Conservation (phyloP, 2,888 invertebrate genomes). For the Lissonota sp. region DNA sequence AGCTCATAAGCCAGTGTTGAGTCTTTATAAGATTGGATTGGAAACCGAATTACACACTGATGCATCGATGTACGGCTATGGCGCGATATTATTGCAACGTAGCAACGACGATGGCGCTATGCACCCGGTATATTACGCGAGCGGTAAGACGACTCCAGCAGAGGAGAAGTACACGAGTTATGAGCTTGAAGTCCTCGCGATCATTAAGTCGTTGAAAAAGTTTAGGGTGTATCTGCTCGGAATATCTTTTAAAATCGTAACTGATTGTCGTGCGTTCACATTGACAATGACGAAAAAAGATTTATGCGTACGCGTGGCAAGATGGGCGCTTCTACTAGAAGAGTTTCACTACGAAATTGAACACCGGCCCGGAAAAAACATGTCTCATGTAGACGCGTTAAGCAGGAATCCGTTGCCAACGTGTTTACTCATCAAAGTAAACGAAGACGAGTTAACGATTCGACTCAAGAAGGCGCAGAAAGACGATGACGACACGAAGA, state of each 20-base stretch:
- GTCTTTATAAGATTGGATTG: slow-evolving; percentile 48
- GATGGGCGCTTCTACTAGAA: slow-evolving; percentile 49
- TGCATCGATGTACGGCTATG: slow-evolving; percentile 53
- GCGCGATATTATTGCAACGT: slow-evolving; percentile 67
- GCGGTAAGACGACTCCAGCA: slow-evolving; percentile 57
- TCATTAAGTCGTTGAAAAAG: slow-evolving; percentile 58
- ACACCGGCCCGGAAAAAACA: slow-evolving; percentile 61
- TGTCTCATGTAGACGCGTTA: slow-evolving; percentile 66
- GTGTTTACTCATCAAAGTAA: slow-evolving; percentile 18
- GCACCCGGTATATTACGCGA: slow-evolving; percentile 45
- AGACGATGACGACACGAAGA: slow-evolving; percentile 24
- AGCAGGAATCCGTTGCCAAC: slow-evolving; percentile 60
- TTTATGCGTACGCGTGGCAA: slow-evolving; percentile 16
- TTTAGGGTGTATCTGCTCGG: slow-evolving; percentile 63
- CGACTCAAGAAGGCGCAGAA: slow-evolving; percentile 29
- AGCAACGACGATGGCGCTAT: slow-evolving; percentile 50
- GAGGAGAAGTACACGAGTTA: slow-evolving; percentile 35
- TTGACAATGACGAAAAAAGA: slow-evolving; percentile 62
- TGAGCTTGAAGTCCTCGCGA: slow-evolving; percentile 62
- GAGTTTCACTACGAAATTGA: slow-evolving; percentile 64
- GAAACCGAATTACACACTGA: slow-evolving; percentile 60
- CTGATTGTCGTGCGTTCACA: slow-evolving; percentile 2
- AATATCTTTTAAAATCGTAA: background rate
- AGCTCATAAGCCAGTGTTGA: slow-evolving; percentile 50
- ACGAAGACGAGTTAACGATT: slow-evolving; percentile 5